These are phyloP conservation scores for Drosophila yooni DNA, from an alignment of 2,888 invertebrate species.

Conservation along the genomic window DNA sequence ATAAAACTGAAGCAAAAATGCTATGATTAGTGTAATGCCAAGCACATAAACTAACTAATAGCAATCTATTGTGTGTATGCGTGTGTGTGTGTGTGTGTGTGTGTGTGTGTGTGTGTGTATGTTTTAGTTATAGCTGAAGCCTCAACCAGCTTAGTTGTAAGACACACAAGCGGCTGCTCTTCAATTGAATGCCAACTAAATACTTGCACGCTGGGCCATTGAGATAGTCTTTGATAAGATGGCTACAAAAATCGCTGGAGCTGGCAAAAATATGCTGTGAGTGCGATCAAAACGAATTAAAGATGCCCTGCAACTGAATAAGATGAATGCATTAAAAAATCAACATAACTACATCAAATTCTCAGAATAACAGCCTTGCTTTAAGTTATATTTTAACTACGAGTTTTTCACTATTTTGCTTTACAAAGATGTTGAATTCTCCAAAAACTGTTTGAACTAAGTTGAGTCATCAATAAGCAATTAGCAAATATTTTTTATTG, in stretches of 20 bases:
- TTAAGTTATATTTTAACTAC: too few species aligned
- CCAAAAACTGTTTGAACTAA: neutral
- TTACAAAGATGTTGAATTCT: neutral
- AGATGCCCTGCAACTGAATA: constrained; percentile 3
- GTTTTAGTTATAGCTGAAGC: constrained; percentile 26
- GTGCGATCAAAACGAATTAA: neutral
- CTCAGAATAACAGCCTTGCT: too few species aligned
- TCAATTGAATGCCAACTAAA: constrained; percentile 55
- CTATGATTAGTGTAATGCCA: constrained; percentile 73
- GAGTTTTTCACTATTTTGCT: neutral
- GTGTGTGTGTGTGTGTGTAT: constrained; percentile 9
- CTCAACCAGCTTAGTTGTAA: constrained; percentile 23
- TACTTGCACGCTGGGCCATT: constrained; percentile 44
- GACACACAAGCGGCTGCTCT: constrained; percentile 29
- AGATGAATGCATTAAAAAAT: neutral
- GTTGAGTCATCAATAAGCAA: neutral
- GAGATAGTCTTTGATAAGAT: constrained; percentile 44
- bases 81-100: constrained; percentile 4
- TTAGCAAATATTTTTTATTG: neutral
- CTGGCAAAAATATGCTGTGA: constrained; percentile 48
- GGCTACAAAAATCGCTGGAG: constrained; percentile 51
- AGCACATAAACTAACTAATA: constrained; percentile 58
- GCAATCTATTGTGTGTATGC: neutral
- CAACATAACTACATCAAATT: too few species aligned
- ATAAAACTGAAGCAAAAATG: constrained; percentile 63